A percentile compares a stretch with the other conserved stretches of the same genome.
Evolutionary conservation across 2,797 vertebrate species (phyloP).

Genomic region (Sebastes diploproa): DNA sequence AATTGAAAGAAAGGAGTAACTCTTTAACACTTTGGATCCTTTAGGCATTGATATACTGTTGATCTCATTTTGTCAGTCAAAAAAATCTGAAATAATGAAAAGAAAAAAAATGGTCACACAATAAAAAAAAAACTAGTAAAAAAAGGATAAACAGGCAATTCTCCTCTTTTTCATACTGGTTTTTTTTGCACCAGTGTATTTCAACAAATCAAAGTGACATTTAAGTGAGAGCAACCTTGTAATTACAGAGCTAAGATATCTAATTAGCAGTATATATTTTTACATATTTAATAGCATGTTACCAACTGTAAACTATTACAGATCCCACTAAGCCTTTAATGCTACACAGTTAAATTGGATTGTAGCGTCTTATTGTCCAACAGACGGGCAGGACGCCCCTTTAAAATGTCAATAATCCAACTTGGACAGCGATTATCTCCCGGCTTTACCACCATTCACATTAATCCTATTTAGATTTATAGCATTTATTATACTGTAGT

Average conservation of each 20-base stretch:
- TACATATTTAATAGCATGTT: not conserved
- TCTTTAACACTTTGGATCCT: not conserved
- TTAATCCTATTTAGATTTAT: not conserved
- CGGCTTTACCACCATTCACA: not conserved
- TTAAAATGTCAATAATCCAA: not conserved
- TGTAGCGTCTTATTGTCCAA: not conserved
- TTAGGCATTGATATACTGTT: rapidly evolving
- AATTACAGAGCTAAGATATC: not conserved
- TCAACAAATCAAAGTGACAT: not conserved
- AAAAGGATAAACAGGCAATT: not conserved
- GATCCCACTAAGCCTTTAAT: not conserved
- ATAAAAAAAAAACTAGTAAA: not conserved
- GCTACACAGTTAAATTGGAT: not conserved
- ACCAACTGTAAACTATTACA: not conserved
- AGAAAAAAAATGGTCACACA: not conserved
- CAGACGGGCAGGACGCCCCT: not conserved
- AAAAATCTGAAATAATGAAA: not conserved
- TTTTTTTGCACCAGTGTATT: not conserved
- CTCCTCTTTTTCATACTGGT: not conserved
- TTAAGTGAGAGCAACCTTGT: not conserved
- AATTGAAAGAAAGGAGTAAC: not conserved
- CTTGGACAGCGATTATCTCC: not conserved
- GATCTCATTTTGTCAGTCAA: too few relatives aligned
- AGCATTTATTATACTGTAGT: not conserved
- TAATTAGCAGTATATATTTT: too few relatives aligned